Conservation (phyloP, 92 coral and sea anemone genomes). For the Porites divaricata region DNA sequence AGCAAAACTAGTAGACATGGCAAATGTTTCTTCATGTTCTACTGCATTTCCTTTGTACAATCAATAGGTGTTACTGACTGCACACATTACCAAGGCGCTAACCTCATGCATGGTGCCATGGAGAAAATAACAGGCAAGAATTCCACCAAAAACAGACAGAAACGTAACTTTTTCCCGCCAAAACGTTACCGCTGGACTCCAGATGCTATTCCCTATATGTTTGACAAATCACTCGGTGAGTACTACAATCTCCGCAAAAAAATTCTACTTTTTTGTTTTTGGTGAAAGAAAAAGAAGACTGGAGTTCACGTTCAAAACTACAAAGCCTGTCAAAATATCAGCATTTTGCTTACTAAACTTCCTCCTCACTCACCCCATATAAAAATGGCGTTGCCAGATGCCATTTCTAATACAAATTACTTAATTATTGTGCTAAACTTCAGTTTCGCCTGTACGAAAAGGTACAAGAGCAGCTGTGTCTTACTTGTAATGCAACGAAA, state of each 20-base stretch:
- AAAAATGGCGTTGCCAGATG: too few relatives aligned
- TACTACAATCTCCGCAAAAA: background rate
- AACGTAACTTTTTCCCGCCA: slow-evolving; percentile 28
- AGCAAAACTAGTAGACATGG: background rate
- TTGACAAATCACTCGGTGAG: slow-evolving; percentile 35
- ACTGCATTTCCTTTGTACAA: background rate
- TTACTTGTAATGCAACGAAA: too few relatives aligned
- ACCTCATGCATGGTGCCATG: background rate
- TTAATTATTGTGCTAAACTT: too few relatives aligned
- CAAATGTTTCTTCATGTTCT: background rate
- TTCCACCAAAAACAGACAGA: slow-evolving; percentile 4
- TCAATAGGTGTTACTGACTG: background rate
- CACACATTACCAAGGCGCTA: background rate
- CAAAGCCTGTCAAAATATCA: too few relatives aligned
- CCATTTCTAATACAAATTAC: too few relatives aligned
- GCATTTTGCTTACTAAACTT: too few relatives aligned
- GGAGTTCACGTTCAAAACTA: too few relatives aligned
- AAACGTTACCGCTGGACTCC: slow-evolving; percentile 27
- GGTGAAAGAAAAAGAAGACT: background rate
- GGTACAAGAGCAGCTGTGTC: too few relatives aligned
- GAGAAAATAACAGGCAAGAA: background rate
- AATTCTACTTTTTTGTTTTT: background rate
- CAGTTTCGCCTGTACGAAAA: too few relatives aligned
- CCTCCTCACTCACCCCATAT: too few relatives aligned
- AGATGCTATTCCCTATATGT: slow-evolving; percentile 13